phyloP scores from a whole-genome alignment of 2,888 invertebrate genomes.

The Tetropium fuscum region DNA sequence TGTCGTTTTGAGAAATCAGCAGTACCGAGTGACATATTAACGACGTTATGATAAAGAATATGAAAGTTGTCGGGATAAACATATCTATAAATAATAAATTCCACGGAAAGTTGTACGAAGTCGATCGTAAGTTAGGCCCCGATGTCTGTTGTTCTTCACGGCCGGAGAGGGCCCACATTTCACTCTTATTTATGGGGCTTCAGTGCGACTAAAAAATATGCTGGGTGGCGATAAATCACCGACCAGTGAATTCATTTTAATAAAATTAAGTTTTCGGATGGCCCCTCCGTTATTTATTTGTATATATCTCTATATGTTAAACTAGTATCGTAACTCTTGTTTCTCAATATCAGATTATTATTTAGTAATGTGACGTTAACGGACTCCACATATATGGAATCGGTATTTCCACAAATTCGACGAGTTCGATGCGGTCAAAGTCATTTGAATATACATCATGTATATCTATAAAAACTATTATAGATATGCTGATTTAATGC shows the following conservation, averaged over 20 bases:
- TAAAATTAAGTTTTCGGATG: slow-evolving; percentile 14
- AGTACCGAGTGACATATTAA: slow-evolving; percentile 63
- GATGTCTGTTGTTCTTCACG: slow-evolving; percentile 42
- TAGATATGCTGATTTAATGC: too few relatives aligned
- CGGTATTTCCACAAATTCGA: slow-evolving; percentile 1
- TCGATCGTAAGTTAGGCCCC: slow-evolving; percentile 45
- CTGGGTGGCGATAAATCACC: slow-evolving; percentile 38
- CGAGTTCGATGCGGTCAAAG: too few relatives aligned
- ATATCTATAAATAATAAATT: slow-evolving; percentile 64
- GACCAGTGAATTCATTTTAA: slow-evolving; percentile 23
- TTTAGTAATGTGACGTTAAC: background rate
- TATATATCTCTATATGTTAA: background rate
- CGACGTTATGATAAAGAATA: slow-evolving; percentile 64
- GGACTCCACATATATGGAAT: slow-evolving; percentile 11
- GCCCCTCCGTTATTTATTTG: slow-evolving; percentile 14
- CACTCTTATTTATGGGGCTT: slow-evolving; percentile 40
- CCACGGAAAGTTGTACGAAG: slow-evolving; percentile 45
- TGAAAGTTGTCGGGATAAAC: slow-evolving; percentile 64
- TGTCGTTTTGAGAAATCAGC: slow-evolving; percentile 63
- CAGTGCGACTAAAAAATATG: slow-evolving; percentile 38
- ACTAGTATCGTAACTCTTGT: background rate
- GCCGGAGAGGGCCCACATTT: slow-evolving; percentile 43
- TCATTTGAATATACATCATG: too few relatives aligned
- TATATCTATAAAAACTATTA: too few relatives aligned
- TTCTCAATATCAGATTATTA: slow-evolving; percentile 6